Base-by-base conservation (phyloP, 1,140 invertebrate genomes). In the Papilio helenus region DNA sequence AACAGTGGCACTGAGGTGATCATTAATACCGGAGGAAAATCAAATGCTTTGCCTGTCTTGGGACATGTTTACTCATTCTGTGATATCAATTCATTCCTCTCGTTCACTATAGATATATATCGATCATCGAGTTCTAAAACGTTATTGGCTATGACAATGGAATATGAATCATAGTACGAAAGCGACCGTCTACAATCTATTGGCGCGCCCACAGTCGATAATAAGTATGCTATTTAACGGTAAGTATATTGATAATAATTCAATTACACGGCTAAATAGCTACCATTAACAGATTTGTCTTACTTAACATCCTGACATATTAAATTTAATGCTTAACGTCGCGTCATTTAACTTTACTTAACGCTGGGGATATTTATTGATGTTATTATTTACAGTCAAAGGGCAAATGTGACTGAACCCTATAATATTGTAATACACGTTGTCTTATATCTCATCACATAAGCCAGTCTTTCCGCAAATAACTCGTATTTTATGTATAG, bases 351-450 rank as follows among this genome's bases (percentile, higher is more conserved):
- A 79, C 55, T 77, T 77, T 80, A 76, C 79, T 29, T 77, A 80
- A 79, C 84, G 81, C 86, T 82, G 73, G 34, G 26, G 81, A 86
- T 87, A 89, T 89, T 89, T 89, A 89, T 87, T 73, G 76, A 71
- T 55, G 68, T 82, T 84, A 83, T 84, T 87, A 84, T 85, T 82
- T 86, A 79, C 82, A 72, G 76, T 74, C 65, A 89, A 89, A 89
- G 86, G 86, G 82, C 84, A 87, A 85, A 82, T 77, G 86, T 80
- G 81, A 76, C 18, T 72, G 76, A 79, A 79, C 81, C 42, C 76
- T 61, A 58, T 44, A 77, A 77, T 77, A 77, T 77, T 77, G 76
- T 77, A 77, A 74, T 74, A n/a, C 49, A 76, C 5, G 74, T 39
- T 34, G 73, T 76, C 26, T 26, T 49, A 16, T 5, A 49, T 44